Base-by-base conservation (phyloP, 2,113 vertebrate species). In the Engraulis encrasicolus region DNA sequence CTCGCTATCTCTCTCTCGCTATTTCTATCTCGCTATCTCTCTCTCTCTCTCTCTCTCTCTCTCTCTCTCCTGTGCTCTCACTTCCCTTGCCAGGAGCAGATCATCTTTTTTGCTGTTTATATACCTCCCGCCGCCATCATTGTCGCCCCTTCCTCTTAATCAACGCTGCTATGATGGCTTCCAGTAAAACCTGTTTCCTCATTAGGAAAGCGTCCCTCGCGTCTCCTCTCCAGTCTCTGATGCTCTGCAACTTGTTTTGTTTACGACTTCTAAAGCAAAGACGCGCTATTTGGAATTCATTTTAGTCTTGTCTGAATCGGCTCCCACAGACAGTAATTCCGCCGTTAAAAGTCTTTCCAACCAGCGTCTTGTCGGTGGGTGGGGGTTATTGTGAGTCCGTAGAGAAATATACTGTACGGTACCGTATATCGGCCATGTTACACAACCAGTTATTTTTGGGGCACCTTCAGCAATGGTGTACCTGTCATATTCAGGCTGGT, bases 1-100 rank as follows among this genome's bases (percentile, higher is more conserved):
- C 40, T 4, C 23, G 86, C 77, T 71, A 20, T 80, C 48, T 84
- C 82, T 38, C 85, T 78, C 40, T 31, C 85, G 82, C 19, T 58
- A 3, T 45, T 9, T 45, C 40, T 3, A 3, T 9, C 4, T 3
- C 40, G 3, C 4, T 9, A 5, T 9, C 9, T 9, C 85, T 78
- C 40, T 31, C 85, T 82, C 19, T 58, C 40, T 45, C 40, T 45
- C 40, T 3, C 40, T 9, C 4, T 3, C 40, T 45, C 4, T 9
- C 9, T 9, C 9, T 9, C 4, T 9, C 9, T 45, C 40, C 66
- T 31, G 1, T 74, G 2, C 66, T 74, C 5, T 71, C 11, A 11
- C 61, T 31, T 74, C 27, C 92, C 66, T 74, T 45, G 3, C 40
- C 40, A 9, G 4, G 4, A 74, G 66, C 66, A 34, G 66, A 74